phyloP scores from a whole-genome alignment of 2,797 vertebrate species.

The Echiichthys vipera region DNA sequence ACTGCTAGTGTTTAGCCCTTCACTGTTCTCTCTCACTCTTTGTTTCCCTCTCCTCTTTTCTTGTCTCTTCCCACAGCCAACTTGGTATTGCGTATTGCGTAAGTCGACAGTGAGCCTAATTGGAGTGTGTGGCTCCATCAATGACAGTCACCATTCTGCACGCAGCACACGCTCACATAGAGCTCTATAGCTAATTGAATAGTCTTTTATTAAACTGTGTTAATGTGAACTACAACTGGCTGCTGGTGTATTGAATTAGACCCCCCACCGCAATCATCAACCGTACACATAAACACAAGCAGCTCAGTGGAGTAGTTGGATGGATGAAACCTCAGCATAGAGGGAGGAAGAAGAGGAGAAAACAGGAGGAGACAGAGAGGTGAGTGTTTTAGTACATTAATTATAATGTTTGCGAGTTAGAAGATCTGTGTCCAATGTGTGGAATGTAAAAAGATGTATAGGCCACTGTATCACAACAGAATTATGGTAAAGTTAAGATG shows the following conservation, averaged over 20 bases:
- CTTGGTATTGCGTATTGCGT: constrained; percentile 64
- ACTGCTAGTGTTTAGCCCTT: constrained; percentile 10
- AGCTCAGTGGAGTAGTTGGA: constrained; percentile 42
- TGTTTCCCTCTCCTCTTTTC: constrained; percentile 20
- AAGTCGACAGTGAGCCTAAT: constrained; percentile 77
- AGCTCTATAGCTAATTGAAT: constrained; percentile 78
- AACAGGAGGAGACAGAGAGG: constrained; percentile 10
- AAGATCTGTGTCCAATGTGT: not conserved
- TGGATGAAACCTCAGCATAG: constrained; percentile 19
- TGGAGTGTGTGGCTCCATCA: constrained; percentile 71
- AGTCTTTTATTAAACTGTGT: constrained; percentile 81
- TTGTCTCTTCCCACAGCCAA: constrained; percentile 44
- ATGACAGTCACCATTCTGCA: constrained; percentile 62
- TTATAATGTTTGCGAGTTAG: constrained; percentile 1
- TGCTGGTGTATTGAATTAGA: constrained; percentile 78
- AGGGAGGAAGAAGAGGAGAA: constrained; percentile 10
- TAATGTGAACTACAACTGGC: constrained; percentile 76
- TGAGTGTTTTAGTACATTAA: constrained; percentile 8
- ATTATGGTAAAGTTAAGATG: not conserved
- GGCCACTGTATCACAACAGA: not conserved
- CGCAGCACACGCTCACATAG: constrained; percentile 49
- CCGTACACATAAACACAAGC: constrained; percentile 37
- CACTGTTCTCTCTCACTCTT: constrained; percentile 15
- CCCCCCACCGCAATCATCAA: constrained; percentile 46
- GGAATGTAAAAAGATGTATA: not conserved